phyloP scores from a whole-genome alignment of 1,140 invertebrate species.

The Formica exsecta region DNA sequence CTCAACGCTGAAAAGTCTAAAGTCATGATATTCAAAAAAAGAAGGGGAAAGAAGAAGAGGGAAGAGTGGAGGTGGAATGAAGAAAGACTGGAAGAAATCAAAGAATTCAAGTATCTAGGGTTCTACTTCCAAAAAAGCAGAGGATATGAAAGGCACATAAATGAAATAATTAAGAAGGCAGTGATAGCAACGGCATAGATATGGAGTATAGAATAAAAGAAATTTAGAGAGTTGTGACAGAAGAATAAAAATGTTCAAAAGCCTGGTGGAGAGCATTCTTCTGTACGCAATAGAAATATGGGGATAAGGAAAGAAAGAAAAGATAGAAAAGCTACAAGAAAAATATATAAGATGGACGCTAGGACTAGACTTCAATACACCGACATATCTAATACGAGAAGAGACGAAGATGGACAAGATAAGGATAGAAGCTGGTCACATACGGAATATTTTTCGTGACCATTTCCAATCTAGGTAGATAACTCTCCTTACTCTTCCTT shows the following conservation, averaged over 20 bases:
- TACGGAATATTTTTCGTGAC: too few species aligned
- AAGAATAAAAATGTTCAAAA: background rate
- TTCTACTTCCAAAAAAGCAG: background rate
- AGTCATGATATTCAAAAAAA: background rate
- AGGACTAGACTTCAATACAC: background rate
- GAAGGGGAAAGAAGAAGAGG: background rate
- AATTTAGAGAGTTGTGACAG: background rate
- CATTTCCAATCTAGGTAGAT: too few species aligned
- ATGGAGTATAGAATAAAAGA: background rate
- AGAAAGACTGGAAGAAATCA: background rate
- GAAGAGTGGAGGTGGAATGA: background rate
- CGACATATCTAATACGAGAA: background rate
- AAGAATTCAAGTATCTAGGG: background rate
- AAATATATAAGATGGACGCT: background rate
- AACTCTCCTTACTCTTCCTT: too few species aligned
- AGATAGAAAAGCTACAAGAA: background rate
- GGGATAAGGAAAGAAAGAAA: background rate
- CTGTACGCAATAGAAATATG: background rate
- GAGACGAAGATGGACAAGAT: background rate
- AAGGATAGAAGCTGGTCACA: background rate
- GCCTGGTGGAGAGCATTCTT: background rate
- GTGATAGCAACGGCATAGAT: background rate
- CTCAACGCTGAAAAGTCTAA: background rate
- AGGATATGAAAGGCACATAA: background rate
- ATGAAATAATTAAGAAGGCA: background rate